These are phyloP conservation scores for Pyrrhia umbra DNA, from an alignment of 2,888 invertebrate genomes.

Conservation along the genomic window DNA sequence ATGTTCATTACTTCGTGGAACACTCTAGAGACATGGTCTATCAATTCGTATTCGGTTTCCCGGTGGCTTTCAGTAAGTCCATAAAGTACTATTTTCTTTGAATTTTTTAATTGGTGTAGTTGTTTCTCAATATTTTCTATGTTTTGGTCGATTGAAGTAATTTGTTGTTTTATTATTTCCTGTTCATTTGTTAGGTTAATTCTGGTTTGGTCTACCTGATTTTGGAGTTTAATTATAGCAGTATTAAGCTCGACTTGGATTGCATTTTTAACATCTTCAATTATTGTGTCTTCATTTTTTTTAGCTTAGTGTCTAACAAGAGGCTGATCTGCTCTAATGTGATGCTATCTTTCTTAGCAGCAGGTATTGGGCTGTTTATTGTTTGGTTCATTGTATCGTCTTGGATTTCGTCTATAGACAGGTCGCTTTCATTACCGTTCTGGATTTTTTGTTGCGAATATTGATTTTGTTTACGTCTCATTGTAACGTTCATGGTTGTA, in stretches of 20 bases:
- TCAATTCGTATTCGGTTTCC: slow-evolving; percentile 26
- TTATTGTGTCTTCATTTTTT: neutral
- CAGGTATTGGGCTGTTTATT: no score
- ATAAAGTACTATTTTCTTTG: slow-evolving; percentile 18
- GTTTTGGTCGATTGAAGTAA: slow-evolving; percentile 7
- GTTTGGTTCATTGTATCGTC: no score
- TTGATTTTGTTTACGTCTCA: no score
- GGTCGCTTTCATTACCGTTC: no score
- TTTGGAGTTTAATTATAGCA: slow-evolving; percentile 8
- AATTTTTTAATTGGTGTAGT: slow-evolving; percentile 4
- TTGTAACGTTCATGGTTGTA: no score
- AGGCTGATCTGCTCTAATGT: neutral
- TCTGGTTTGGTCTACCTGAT: neutral
- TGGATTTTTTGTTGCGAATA: no score
- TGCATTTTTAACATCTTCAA: slow-evolving; percentile 4
- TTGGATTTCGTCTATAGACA: no score
- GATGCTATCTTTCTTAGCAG: no score
- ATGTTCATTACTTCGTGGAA: neutral
- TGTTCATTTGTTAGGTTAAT: slow-evolving; percentile 10
- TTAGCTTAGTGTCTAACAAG: slow-evolving; percentile 1
- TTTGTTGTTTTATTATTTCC: slow-evolving; percentile 5
- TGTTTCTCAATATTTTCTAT: slow-evolving; percentile 3
- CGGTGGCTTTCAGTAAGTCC: slow-evolving; percentile 9
- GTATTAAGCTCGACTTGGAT: neutral
- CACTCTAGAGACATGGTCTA: slow-evolving; percentile 11